Conservation (phyloP, 2,113 vertebrate genomes). For the Sceloporus tristichus region DNA sequence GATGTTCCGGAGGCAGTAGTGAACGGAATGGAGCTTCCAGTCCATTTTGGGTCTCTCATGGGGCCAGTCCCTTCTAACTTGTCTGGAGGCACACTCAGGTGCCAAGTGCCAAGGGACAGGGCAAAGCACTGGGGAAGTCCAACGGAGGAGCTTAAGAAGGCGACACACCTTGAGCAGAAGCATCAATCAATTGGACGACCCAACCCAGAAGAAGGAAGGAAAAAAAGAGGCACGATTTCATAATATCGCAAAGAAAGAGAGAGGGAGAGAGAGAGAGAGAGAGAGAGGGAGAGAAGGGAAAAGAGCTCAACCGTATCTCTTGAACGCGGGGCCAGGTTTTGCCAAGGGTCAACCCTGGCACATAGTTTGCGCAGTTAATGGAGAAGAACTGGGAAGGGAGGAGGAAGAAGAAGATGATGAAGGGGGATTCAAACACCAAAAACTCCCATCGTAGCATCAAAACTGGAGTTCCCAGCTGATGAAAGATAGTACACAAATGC, state of each 20-base stretch:
- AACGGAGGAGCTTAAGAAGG: conserved; percentile 63
- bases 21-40: conserved; percentile 24
- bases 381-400: neutral
- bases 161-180: conserved; percentile 71
- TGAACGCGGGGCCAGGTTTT: neutral
- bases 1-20: neutral
- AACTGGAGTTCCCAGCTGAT: neutral
- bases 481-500: too few relatives aligned
- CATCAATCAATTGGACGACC: conserved; percentile 46
- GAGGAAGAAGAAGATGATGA: fast-evolving
- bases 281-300: neutral
- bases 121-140: conserved; percentile 51
- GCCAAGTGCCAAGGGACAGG: conserved; percentile 61
- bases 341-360: fast-evolving
- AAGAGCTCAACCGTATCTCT: neutral
- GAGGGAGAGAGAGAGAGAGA: neutral
- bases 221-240: conserved; percentile 5
- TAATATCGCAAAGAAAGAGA: neutral
- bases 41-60: conserved; percentile 56
- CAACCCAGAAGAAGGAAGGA: neutral
- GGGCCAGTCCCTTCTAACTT: conserved; percentile 15
- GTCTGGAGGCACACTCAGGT: conserved; percentile 50
- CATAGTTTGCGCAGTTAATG: neutral
- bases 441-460: too few relatives aligned
- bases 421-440: too few relatives aligned